Base-by-base conservation (phyloP, 1,140 invertebrate genomes). In the Nephila pilipes region DNA sequence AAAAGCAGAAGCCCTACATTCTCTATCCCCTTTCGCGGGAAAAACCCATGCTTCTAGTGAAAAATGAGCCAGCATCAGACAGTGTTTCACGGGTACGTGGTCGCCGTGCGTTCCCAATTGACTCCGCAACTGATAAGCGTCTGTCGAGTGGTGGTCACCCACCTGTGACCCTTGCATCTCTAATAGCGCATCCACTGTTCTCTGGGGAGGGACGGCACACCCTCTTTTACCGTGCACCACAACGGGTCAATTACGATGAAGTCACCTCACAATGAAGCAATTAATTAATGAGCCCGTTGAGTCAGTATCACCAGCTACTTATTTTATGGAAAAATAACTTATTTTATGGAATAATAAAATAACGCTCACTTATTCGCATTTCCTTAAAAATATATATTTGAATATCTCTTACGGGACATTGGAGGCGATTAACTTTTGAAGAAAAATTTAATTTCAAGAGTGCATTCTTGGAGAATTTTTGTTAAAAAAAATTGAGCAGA, bases 101-200 rank as follows among this genome's bases (percentile, higher is more conserved):
- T 20, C 69, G 38, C 29, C 65, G 32, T 18, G 54, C 46, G 87
- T 79, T 79, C n/a, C 60, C 87, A 79, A 89, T 89, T 89, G 65
- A 89, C 69, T 89, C 25, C 36, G 25, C 87, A 22, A 57, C 55
- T 79, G 87, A 89, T 79, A 57, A 89, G 87, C 87, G 87, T 79
- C 32, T 32, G 69, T 75, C 32, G 69, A 75, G 69, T 32, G 29
- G 85, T 69, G 85, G 8, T 80, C 87, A 79, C 22, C 69, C 87
- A 89, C 16, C 55, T 63, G 87, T 79, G 87, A 89, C 87, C 46
- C 25, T 65, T n/a, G 12, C 22, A 46, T 46, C 36, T 20, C 80
- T 75, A 75, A 32, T 75, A 36, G 32, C 29, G 10, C 63, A 65
- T 65, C 63, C 63, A 16, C 69, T 29, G 16, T 32, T 32, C 69